Conservation (phyloP, 2,888 invertebrate genomes). For the Platycheirus rosarum region DNA sequence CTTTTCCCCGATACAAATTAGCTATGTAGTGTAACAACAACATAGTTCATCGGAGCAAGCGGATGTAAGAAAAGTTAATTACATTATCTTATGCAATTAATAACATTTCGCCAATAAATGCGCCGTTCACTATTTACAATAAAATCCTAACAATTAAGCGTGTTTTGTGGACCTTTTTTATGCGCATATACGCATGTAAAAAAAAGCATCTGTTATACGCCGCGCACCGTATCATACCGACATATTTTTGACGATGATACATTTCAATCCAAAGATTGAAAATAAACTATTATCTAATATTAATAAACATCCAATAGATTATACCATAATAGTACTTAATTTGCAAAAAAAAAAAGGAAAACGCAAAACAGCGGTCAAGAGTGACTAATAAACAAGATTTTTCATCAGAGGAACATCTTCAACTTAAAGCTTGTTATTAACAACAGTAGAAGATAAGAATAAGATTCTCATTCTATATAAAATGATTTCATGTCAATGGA, state of each 20-base stretch:
- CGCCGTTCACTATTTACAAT: too few relatives aligned
- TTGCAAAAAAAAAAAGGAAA: slow-evolving; percentile 30
- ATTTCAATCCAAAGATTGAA: slow-evolving; percentile 28
- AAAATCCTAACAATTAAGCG: too few relatives aligned
- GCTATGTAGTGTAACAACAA: too few relatives aligned
- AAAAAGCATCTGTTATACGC: too few relatives aligned
- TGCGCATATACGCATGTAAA: too few relatives aligned
- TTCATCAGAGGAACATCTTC: slow-evolving; percentile 58
- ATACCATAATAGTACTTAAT: slow-evolving; percentile 34
- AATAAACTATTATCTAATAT: slow-evolving; percentile 53
- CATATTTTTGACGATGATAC: slow-evolving; percentile 38
- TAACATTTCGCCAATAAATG: too few relatives aligned
- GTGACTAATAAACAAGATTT: slow-evolving; percentile 70
- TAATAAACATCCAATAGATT: slow-evolving; percentile 32
- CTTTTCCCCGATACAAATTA: too few relatives aligned
- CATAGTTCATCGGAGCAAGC: too few relatives aligned
- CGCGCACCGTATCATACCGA: too few relatives aligned
- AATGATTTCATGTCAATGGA: slow-evolving; percentile 46
- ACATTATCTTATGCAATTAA: too few relatives aligned
- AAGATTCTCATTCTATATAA: slow-evolving; percentile 60
- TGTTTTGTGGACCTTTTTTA: too few relatives aligned
- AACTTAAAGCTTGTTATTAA: slow-evolving; percentile 1
- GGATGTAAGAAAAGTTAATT: too few relatives aligned
- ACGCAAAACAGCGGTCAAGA: slow-evolving; percentile 39
- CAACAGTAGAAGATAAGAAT: slow-evolving; percentile 19